Percentiles rank a stretch among this genome's conserved stretches.
These are phyloP conservation scores for Mamestra brassicae DNA, from an alignment of 2,888 invertebrate species.

Conservation along the genomic window DNA sequence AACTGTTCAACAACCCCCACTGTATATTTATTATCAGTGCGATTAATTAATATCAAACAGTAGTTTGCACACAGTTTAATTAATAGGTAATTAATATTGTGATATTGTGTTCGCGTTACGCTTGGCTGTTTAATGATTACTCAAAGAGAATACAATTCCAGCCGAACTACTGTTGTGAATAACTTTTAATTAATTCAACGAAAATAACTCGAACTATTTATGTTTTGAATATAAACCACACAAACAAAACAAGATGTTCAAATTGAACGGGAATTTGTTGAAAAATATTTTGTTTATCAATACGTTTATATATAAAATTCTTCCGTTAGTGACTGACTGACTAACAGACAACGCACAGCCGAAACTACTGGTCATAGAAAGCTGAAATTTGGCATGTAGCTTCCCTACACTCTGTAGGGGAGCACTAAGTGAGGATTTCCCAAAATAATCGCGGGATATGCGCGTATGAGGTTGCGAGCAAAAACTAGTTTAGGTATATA, in stretches of 20 bases:
- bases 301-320: background rate
- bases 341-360: no score
- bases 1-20: slow-evolving; percentile 9
- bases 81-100: slow-evolving; percentile 61
- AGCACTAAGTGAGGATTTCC: no score
- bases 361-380: no score
- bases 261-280: background rate
- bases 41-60: slow-evolving; percentile 59
- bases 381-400: no score
- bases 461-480: no score
- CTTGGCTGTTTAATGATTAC: slow-evolving; percentile 48
- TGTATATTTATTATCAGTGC: slow-evolving; percentile 30
- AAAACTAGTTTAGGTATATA: no score
- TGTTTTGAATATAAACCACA: slow-evolving; percentile 17
- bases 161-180: slow-evolving; percentile 28
- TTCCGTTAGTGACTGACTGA: no score
- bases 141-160: slow-evolving; percentile 45
- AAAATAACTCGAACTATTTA: slow-evolving; percentile 34
- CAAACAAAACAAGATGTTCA: slow-evolving; percentile 21
- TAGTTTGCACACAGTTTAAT: slow-evolving; percentile 54
- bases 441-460: no score
- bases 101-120: slow-evolving; percentile 47
- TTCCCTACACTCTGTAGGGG: no score
- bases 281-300: background rate
- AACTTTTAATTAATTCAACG: slow-evolving; percentile 39